A percentile compares a stretch with the other conserved stretches of the same genome.
Conservation (phyloP, 2,113 vertebrate genomes). For the Ophiodon elongatus region DNA sequence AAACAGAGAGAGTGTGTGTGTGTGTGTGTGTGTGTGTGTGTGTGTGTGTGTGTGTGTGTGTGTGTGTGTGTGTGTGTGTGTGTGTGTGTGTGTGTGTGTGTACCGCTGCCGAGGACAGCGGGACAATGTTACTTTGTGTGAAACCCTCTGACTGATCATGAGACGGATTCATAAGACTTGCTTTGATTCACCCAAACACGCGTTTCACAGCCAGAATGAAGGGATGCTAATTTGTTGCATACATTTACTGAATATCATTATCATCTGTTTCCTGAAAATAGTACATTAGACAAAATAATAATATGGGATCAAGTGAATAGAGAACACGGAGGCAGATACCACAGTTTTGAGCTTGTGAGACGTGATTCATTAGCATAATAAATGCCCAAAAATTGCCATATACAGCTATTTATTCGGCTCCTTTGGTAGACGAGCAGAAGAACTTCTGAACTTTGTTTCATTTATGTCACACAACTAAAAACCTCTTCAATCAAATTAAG, state of each 20-base stretch:
- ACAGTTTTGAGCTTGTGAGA: neutral
- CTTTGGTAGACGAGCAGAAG: no score
- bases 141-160: conserved; percentile 46
- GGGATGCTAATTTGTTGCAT: no score
- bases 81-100: neutral
- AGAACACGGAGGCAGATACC: neutral
- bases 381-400: neutral
- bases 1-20: neutral
- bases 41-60: no score
- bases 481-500: neutral
- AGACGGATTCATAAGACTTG: conserved; percentile 28
- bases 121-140: conserved; percentile 47
- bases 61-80: neutral
- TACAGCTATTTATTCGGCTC: no score
- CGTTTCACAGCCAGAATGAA: neutral
- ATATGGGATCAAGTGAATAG: neutral
- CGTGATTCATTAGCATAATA: neutral
- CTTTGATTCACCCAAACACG: neutral
- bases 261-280: no score
- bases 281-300: neutral
- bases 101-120: neutral
- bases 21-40: neutral
- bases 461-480: no score
- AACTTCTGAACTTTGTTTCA: no score
- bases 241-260: neutral